Percentiles rank a stretch among this genome's conserved stretches.
Conservation (phyloP, 92 coral and sea anemone genomes). For the Umimayanthus kanabou region DNA sequence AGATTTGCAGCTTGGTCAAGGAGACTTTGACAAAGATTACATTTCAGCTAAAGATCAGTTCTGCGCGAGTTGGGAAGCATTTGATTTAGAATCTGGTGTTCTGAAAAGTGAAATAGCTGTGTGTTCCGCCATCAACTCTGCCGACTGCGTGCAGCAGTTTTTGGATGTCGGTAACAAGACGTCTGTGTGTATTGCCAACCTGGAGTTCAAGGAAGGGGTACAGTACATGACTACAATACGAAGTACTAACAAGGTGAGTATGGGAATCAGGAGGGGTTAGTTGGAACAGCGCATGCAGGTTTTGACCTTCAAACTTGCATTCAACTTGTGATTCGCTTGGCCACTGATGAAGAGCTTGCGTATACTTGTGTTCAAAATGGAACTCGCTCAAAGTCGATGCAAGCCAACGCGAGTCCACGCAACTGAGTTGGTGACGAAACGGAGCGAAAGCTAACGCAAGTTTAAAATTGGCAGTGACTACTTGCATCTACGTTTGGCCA, state of each 20-base stretch:
- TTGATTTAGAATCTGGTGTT: constrained; percentile 74
- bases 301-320: too few relatives aligned
- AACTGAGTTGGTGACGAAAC: too few relatives aligned
- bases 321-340: too few relatives aligned
- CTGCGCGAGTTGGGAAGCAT: constrained; percentile 79
- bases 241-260: constrained; percentile 62
- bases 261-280: too few relatives aligned
- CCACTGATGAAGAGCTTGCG: too few relatives aligned
- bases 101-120: constrained; percentile 69
- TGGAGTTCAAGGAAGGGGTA: constrained; percentile 76
- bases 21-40: constrained; percentile 57
- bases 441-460: too few relatives aligned
- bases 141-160: constrained; percentile 59
- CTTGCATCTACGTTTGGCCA: too few relatives aligned
- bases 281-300: too few relatives aligned
- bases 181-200: constrained; percentile 72
- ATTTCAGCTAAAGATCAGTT: constrained; percentile 70
- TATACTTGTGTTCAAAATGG: too few relatives aligned
- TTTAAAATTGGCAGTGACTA: too few relatives aligned
- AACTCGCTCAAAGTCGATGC: too few relatives aligned
- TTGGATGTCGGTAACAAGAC: constrained; percentile 66
- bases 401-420: too few relatives aligned
- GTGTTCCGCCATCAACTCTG: constrained; percentile 59
- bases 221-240: constrained; percentile 72
- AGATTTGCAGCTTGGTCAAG: constrained; percentile 64